Conservation (phyloP, 2,888 invertebrate species). For the Dascillus cervinus region DNA sequence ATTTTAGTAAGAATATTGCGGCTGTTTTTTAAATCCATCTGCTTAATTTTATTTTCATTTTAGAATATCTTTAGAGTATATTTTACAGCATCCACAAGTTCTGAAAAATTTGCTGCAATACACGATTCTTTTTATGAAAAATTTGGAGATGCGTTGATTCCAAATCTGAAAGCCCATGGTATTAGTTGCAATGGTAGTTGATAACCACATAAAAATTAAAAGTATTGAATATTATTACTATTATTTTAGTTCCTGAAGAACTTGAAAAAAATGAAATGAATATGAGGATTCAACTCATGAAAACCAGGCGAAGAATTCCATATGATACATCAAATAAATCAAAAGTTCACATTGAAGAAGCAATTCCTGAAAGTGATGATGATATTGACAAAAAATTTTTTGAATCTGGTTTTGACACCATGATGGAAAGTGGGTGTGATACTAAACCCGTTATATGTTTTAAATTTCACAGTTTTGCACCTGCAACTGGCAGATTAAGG, state of each 20-base stretch:
- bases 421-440: no score
- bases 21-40: slow-evolving; percentile 1
- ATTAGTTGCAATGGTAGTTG: slow-evolving; percentile 2
- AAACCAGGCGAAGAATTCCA: slow-evolving; percentile 7
- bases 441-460: slow-evolving; percentile 10
- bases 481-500: slow-evolving; percentile 10
- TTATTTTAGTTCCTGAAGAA: no score
- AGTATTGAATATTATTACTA: no score
- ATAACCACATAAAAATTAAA: not conserved
- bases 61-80: slow-evolving; percentile 3
- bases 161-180: slow-evolving; percentile 20
- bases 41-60: no score
- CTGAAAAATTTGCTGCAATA: slow-evolving; percentile 16
- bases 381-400: slow-evolving; percentile 6
- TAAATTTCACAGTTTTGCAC: slow-evolving; percentile 11
- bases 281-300: no score
- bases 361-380: slow-evolving; percentile 9
- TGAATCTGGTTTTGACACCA: slow-evolving; percentile 8
- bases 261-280: no score
- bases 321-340: slow-evolving; percentile 1
- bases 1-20: slow-evolving; percentile 23
- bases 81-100: no score
- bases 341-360: slow-evolving; percentile 11
- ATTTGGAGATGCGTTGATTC: slow-evolving; percentile 24
- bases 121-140: slow-evolving; percentile 23